phyloP scores from a whole-genome alignment of 2,888 invertebrate genomes.

The Pachycephus smyrnensis region DNA sequence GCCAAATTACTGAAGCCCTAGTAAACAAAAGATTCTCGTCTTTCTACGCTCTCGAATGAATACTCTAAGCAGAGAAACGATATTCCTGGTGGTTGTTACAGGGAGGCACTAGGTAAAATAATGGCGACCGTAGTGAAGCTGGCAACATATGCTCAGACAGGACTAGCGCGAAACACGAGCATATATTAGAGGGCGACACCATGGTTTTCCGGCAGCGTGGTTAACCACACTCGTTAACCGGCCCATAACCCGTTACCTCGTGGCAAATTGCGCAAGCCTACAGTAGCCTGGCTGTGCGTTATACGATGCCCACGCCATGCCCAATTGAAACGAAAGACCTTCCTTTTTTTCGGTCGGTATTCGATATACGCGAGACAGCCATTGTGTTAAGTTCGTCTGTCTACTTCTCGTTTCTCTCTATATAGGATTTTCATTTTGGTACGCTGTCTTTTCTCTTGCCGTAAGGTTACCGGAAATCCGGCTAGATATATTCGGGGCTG shows the following conservation, averaged over 20 bases:
- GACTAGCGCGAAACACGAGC: slow-evolving; percentile 44
- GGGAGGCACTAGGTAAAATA: neutral
- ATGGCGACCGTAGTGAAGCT: slow-evolving; percentile 41
- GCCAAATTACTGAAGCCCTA: neutral
- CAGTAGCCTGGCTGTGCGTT: neutral
- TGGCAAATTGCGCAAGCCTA: slow-evolving; percentile 40
- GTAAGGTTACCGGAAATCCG: neutral
- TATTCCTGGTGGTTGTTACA: neutral
- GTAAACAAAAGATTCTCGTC: neutral
- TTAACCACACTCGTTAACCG: slow-evolving; percentile 67
- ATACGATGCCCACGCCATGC: neutral
- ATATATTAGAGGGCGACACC: slow-evolving; percentile 63
- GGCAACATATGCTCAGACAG: slow-evolving; percentile 66
- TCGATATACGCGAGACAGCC: neutral
- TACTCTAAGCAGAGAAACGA: neutral
- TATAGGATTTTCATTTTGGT: neutral
- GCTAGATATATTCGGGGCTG: neutral
- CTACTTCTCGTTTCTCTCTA: neutral
- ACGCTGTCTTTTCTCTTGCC: neutral
- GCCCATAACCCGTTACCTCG: slow-evolving; percentile 60
- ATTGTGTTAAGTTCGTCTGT: neutral
- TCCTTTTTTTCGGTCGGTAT: neutral
- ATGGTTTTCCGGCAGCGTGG: slow-evolving; percentile 63
- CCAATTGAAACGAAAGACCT: neutral
- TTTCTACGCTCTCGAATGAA: neutral